Evolutionary conservation across 2,113 vertebrate species (phyloP).

Genomic region (Orthonyx spaldingii): DNA sequence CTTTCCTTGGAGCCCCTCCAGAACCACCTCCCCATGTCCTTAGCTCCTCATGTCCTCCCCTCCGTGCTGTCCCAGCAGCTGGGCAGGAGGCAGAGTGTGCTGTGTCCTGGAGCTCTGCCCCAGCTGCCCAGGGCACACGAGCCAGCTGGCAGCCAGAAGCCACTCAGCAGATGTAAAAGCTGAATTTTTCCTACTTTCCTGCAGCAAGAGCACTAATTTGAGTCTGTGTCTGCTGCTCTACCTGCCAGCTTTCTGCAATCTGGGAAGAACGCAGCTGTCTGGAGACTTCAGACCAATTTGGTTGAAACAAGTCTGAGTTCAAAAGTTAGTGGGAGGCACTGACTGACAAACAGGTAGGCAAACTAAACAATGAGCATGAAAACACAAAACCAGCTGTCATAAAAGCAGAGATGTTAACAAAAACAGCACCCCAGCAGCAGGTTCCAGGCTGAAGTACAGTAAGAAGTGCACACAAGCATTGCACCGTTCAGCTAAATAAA

Average conservation of each 20-base stretch:
- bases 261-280: neutral
- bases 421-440: neutral
- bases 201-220: neutral
- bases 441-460: neutral
- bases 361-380: neutral
- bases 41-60: rapidly evolving
- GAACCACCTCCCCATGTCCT: neutral
- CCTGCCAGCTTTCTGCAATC: neutral
- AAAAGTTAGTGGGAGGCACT: neutral
- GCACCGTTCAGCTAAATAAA: neutral
- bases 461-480: neutral
- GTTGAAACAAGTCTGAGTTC: neutral
- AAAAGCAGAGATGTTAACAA: neutral
- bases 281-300: neutral
- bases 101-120: neutral
- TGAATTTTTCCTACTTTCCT: neutral
- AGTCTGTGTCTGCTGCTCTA: neutral
- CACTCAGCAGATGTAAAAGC: neutral
- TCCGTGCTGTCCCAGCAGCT: rapidly evolving
- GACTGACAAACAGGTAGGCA: neutral
- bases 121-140: neutral
- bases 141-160: neutral
- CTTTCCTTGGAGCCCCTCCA: neutral
- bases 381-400: neutral
- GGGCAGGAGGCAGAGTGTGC: neutral